These are phyloP conservation scores for Pleuronectes platessa DNA, from an alignment of 2,113 vertebrate genomes.

Conservation along the genomic window DNA sequence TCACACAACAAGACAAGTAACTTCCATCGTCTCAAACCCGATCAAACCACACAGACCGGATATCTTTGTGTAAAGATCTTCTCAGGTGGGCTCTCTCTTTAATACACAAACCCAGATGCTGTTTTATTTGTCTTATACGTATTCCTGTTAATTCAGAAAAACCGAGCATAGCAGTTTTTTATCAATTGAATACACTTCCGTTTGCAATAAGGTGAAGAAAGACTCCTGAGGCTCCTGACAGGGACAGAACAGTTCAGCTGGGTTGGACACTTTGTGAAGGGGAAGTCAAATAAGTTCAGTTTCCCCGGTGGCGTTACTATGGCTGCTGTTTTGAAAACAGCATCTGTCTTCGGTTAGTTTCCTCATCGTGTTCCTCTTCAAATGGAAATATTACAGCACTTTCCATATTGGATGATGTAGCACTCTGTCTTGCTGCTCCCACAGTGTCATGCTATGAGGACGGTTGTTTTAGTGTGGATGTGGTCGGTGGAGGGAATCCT, in stretches of 20 bases:
- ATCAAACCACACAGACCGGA: too few relatives aligned
- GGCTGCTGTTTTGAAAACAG: slow-evolving; percentile 67
- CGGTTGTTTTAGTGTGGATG: neutral
- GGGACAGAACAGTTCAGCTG: neutral
- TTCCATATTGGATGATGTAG: slow-evolving; percentile 22
- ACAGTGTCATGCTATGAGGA: neutral
- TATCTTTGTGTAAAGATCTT: too few relatives aligned
- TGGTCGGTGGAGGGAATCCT: neutral
- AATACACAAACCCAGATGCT: too few relatives aligned
- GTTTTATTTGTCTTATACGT: too few relatives aligned
- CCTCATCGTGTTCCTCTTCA: slow-evolving; percentile 21
- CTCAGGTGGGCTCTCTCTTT: too few relatives aligned
- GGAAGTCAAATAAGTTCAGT: slow-evolving; percentile 13
- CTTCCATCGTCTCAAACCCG: too few relatives aligned
- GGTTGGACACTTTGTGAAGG: neutral
- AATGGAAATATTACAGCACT: slow-evolving; percentile 27
- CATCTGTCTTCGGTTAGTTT: slow-evolving; percentile 71
- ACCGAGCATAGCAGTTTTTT: too few relatives aligned
- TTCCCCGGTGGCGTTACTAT: slow-evolving; percentile 55
- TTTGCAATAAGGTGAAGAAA: too few relatives aligned
- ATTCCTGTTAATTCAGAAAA: too few relatives aligned
- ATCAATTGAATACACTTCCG: too few relatives aligned
- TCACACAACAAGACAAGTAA: too few relatives aligned
- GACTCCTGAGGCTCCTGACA: neutral
- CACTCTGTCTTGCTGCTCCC: neutral